A percentile compares a stretch with the other conserved stretches of the same genome.
phyloP scores from a whole-genome alignment of 2,113 vertebrate species.

The Penelope pileata region DNA sequence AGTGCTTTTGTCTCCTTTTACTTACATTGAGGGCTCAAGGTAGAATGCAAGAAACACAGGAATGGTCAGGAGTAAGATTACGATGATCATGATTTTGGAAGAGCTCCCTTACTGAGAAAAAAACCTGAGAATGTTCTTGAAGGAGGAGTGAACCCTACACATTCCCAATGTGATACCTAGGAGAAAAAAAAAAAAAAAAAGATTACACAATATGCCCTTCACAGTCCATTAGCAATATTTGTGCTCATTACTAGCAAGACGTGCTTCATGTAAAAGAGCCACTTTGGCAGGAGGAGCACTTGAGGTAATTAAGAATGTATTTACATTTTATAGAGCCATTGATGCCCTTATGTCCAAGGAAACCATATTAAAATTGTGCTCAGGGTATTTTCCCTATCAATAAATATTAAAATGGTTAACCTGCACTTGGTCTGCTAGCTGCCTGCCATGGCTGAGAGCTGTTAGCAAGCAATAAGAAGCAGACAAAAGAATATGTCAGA shows the following conservation, averaged over 20 bases:
- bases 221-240: conserved; percentile 70
- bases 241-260: conserved; percentile 72
- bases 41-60: background rate
- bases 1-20: background rate
- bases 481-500: conserved; percentile 50
- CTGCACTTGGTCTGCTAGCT: conserved; percentile 47
- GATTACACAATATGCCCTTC: conserved; percentile 46
- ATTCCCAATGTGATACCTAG: background rate
- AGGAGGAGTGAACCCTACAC: background rate
- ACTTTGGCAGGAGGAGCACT: conserved; percentile 74
- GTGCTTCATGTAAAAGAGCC: conserved; percentile 63
- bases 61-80: background rate
- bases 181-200: background rate
- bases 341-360: conserved; percentile 62
- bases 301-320: conserved; percentile 80
- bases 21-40: background rate
- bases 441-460: conserved; percentile 19
- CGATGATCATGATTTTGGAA: background rate
- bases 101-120: background rate
- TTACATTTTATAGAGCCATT: conserved; percentile 75
- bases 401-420: conserved; percentile 78
- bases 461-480: background rate
- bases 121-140: background rate
- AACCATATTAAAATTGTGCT: conserved; percentile 54
- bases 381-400: conserved; percentile 56